A percentile compares a stretch with the other conserved stretches of the same genome.
These are phyloP conservation scores for Pseudeuparius sepicola DNA, from an alignment of 2,888 invertebrate genomes.

Conservation along the genomic window DNA sequence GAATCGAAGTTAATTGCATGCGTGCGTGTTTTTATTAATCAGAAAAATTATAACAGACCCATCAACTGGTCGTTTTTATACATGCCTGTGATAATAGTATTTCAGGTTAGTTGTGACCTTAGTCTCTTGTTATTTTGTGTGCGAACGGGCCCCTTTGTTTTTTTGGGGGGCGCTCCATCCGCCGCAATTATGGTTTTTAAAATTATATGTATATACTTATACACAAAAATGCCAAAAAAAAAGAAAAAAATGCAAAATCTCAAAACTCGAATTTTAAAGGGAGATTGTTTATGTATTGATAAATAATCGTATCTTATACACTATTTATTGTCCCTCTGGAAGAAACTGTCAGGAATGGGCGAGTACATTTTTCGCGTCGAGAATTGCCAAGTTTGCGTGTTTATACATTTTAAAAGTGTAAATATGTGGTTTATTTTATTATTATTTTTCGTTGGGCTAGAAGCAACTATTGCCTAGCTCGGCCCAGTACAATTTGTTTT, in stretches of 20 bases:
- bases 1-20: too few relatives aligned
- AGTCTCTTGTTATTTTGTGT: slow-evolving; percentile 47
- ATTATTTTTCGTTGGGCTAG: too few relatives aligned
- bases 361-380: too few relatives aligned
- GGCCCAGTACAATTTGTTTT: too few relatives aligned
- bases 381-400: too few relatives aligned
- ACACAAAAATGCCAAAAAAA: too few relatives aligned
- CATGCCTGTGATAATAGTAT: slow-evolving; percentile 62
- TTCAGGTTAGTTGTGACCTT: slow-evolving; percentile 61
- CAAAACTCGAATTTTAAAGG: slow-evolving; percentile 37
- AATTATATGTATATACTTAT: slow-evolving; percentile 42
- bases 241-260: slow-evolving; percentile 32
- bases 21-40: too few relatives aligned
- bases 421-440: too few relatives aligned
- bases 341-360: slow-evolving; percentile 28
- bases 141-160: slow-evolving; percentile 26
- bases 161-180: slow-evolving; percentile 32
- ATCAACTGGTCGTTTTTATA: too few relatives aligned
- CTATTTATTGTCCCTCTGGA: slow-evolving; percentile 25
- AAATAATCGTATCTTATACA: slow-evolving; percentile 39
- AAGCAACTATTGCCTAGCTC: too few relatives aligned
- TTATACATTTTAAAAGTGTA: too few relatives aligned
- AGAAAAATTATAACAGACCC: too few relatives aligned
- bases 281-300: slow-evolving; percentile 40
- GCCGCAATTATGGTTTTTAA: slow-evolving; percentile 42